Evolutionary conservation across 2,888 invertebrate genomes (phyloP).

Genomic region (Tachystola acroxantha): DNA sequence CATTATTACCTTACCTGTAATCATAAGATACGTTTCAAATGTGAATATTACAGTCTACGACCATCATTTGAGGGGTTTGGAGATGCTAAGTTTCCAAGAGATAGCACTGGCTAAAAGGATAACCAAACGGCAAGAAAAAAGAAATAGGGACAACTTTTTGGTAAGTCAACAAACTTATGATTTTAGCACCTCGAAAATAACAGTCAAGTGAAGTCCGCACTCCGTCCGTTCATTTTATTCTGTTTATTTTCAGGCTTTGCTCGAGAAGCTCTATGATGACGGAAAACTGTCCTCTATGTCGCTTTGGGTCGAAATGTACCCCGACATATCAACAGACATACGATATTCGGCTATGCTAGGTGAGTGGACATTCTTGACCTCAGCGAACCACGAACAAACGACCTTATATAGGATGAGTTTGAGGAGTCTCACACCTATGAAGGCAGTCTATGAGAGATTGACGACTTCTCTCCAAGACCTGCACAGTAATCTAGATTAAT

Average conservation of each 20-base stretch:
- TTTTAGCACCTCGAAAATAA: no score
- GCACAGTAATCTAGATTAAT: no score
- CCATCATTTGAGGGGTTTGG: constrained; percentile 96
- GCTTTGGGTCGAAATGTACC: constrained; percentile 98
- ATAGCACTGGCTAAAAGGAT: constrained; percentile 93
- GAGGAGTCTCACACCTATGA: no score
- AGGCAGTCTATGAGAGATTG: no score
- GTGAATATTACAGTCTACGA: constrained; percentile 90
- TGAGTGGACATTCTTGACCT: constrained; percentile 22
- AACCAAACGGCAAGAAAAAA: constrained; percentile 92
- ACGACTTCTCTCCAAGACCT: no score
- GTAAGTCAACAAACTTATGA: no score
- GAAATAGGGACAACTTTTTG: constrained; percentile 96
- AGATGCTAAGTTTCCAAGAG: constrained; percentile 93
- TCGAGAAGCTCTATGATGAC: constrained; percentile 96
- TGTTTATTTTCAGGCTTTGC: constrained; percentile 82
- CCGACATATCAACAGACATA: constrained; percentile 95
- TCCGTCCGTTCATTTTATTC: no score
- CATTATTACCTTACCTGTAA: no score
- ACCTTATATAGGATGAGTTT: no score
- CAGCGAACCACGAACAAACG: no score
- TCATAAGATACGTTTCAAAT: no score
- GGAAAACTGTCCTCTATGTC: constrained; percentile 99
- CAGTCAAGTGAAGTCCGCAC: no score
- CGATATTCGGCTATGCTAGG: constrained; percentile 97